Conservation (phyloP, 2,113 vertebrate species). For the Spilogale gracilis region DNA sequence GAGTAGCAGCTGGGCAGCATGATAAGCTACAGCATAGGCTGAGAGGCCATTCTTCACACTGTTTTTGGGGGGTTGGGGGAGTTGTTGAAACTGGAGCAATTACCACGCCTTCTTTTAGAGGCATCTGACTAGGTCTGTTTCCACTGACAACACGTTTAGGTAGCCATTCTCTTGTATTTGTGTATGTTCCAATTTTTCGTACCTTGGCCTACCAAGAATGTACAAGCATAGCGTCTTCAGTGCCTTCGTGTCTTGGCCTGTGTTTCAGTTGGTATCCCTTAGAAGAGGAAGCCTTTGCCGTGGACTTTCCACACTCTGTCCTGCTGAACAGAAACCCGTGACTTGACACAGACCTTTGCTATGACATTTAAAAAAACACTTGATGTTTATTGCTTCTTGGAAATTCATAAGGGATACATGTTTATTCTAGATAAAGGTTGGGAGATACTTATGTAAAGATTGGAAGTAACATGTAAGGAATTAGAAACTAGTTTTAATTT, state of each 20-base stretch:
- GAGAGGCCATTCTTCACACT: conserved; percentile 86
- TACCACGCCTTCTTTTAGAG: neutral
- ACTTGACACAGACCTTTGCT: neutral
- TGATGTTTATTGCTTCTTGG: neutral
- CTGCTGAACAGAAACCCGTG: neutral
- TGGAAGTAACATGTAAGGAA: neutral
- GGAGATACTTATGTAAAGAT: neutral
- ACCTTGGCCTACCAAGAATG: neutral
- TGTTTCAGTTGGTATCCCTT: neutral
- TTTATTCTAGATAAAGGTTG: neutral
- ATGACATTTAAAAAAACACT: neutral
- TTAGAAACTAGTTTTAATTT: neutral
- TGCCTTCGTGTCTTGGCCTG: neutral
- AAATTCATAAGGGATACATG: neutral
- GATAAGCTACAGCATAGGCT: conserved; percentile 86
- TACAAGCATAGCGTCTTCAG: neutral
- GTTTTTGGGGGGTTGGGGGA: conserved; percentile 83
- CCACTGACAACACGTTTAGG: neutral
- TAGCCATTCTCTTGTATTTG: neutral
- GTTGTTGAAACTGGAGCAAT: conserved; percentile 76
- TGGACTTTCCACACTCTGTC: neutral
- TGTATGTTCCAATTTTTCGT: neutral
- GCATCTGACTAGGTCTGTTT: neutral
- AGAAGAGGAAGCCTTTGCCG: neutral
- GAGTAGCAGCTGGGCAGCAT: conserved; percentile 86